Percentiles rank a stretch among this genome's conserved stretches.
phyloP scores from a whole-genome alignment of 1,140 invertebrate species.

The Drosophila carrolli region DNA sequence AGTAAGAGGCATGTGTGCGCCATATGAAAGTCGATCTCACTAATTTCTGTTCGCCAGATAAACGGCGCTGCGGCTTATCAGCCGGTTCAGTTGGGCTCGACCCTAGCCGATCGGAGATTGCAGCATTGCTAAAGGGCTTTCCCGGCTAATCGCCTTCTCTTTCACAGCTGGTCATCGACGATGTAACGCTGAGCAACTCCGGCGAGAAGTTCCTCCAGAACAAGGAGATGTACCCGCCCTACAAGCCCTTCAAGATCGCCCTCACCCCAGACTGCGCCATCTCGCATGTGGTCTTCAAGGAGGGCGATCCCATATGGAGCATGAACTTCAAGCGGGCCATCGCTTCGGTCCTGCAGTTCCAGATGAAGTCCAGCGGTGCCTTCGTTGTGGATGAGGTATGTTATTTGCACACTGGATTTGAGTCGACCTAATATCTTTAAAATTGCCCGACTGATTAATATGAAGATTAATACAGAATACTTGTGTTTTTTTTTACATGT shows the following conservation, averaged over 20 bases:
- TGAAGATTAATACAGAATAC: too few relatives aligned
- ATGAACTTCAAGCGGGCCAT: slow-evolving; percentile 89
- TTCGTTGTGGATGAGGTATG: slow-evolving; percentile 85
- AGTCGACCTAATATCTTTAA: neutral
- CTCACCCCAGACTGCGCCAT: slow-evolving; percentile 68
- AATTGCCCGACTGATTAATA: too few relatives aligned
- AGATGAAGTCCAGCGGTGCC: slow-evolving; percentile 84
- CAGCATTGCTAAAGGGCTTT: slow-evolving; percentile 24
- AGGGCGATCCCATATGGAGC: slow-evolving; percentile 87
- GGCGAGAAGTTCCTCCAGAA: slow-evolving; percentile 83
- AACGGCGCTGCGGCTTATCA: slow-evolving; percentile 28
- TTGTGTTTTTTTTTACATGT: too few relatives aligned
- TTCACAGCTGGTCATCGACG: slow-evolving; percentile 81
- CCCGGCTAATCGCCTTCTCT: slow-evolving; percentile 9
- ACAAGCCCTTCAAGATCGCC: slow-evolving; percentile 82
- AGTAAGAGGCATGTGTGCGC: slow-evolving; percentile 26
- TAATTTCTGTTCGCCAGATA: slow-evolving; percentile 38
- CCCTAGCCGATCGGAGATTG: slow-evolving; percentile 21
- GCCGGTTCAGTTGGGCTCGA: slow-evolving; percentile 27
- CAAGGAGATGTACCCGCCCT: slow-evolving; percentile 84
- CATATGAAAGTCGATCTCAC: slow-evolving; percentile 47
- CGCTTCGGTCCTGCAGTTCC: slow-evolving; percentile 87
- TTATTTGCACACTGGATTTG: neutral
- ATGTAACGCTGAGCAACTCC: slow-evolving; percentile 81
- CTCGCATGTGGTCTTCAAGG: slow-evolving; percentile 82